Percentiles rank a stretch among this genome's conserved stretches.
phyloP scores from a whole-genome alignment of 2,797 vertebrate species.

The Eupleurogrammus muticus region DNA sequence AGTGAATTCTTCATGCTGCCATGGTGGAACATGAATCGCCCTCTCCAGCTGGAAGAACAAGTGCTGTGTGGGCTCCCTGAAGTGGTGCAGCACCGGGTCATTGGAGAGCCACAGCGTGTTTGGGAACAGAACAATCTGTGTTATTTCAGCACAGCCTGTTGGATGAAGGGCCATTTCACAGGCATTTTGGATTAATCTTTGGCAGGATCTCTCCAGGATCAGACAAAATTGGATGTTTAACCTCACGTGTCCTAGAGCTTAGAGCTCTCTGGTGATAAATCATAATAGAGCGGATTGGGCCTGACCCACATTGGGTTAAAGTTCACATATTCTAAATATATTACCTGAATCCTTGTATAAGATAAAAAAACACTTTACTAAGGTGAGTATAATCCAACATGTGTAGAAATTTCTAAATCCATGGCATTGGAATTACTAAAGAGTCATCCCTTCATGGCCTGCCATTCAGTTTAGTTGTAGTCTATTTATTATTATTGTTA shows the following conservation, averaged over 20 bases:
- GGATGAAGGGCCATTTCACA: conserved; percentile 72
- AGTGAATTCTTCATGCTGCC: conserved; percentile 37
- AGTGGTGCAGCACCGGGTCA: conserved; percentile 65
- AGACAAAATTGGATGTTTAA: conserved; percentile 72
- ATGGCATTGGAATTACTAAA: background rate
- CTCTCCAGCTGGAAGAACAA: conserved; percentile 70
- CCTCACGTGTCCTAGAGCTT: conserved; percentile 59
- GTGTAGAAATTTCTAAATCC: background rate
- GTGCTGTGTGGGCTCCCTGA: conserved; percentile 69
- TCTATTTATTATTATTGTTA: background rate
- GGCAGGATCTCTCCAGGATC: conserved; percentile 68
- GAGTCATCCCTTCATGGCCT: background rate
- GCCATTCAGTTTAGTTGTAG: background rate
- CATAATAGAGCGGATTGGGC: conserved; percentile 50
- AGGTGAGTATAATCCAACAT: background rate
- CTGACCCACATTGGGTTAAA: conserved; percentile 60
- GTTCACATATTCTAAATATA: conserved; percentile 22
- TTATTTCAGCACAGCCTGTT: conserved; percentile 70
- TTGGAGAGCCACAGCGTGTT: conserved; percentile 62
- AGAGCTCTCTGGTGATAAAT: conserved; percentile 52
- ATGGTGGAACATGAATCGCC: conserved; percentile 53
- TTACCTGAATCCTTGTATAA: conserved; percentile 21
- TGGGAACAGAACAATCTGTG: conserved; percentile 65
- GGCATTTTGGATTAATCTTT: conserved; percentile 75
- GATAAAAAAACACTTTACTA: conserved; percentile 6